Evolutionary conservation across 2,888 invertebrate species (phyloP).

Genomic region (Hipparchia sbordonii): DNA sequence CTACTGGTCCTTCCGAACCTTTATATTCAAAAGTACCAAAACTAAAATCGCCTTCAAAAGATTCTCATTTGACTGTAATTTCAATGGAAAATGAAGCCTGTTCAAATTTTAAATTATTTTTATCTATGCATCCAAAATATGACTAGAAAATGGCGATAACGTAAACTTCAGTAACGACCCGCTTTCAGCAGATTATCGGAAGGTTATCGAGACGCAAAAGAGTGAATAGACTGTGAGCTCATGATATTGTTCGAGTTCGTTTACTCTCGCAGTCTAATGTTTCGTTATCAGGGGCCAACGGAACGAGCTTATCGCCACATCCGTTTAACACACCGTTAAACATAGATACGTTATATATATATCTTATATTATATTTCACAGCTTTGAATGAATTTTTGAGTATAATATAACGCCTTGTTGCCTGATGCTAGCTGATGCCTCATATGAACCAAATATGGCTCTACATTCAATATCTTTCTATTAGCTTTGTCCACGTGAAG

Average conservation of each 20-base stretch:
- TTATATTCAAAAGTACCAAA: too few relatives aligned
- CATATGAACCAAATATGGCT: too few relatives aligned
- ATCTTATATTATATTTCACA: conserved; percentile 40
- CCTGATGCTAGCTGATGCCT: too few relatives aligned
- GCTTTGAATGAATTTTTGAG: not conserved
- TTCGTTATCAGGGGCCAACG: conserved; percentile 67
- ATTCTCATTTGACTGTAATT: too few relatives aligned
- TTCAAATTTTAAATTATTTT: not conserved
- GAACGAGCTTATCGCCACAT: conserved; percentile 71
- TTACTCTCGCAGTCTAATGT: conserved; percentile 63
- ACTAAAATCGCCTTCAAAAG: too few relatives aligned
- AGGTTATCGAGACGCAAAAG: conserved; percentile 57
- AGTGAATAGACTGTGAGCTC: conserved; percentile 47
- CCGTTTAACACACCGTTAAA: conserved; percentile 64
- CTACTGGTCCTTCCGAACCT: too few relatives aligned
- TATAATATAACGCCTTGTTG: too few relatives aligned
- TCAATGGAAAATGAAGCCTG: too few relatives aligned
- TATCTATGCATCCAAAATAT: too few relatives aligned
- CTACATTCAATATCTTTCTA: too few relatives aligned
- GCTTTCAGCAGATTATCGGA: conserved; percentile 53
- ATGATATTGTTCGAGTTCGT: conserved; percentile 63
- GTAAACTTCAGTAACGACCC: conserved; percentile 17
- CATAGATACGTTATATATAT: conserved; percentile 41
- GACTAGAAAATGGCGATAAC: not conserved
- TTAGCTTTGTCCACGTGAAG: too few relatives aligned